Base-by-base conservation (phyloP, 2,797 vertebrate species). In the Rhinophrynus dorsalis region DNA sequence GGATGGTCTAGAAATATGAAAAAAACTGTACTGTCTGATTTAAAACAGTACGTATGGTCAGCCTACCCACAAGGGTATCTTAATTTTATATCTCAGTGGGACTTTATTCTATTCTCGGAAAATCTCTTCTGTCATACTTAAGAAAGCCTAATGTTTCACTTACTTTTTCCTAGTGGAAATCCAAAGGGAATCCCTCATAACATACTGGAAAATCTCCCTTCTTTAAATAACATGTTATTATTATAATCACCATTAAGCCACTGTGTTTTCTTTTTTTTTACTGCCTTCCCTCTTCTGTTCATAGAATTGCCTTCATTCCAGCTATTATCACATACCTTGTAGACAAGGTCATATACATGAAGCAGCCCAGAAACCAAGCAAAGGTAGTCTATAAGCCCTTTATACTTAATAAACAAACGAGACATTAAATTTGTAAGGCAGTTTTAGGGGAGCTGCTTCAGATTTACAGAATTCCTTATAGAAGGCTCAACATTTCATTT, bases 121-220 rank as follows among this genome's bases (percentile, higher is more conserved):
- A n/a, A n/a, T n/a, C n/a, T n/a, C n/a, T n/a, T n/a, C n/a, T n/a
- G n/a, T n/a, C n/a, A n/a, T n/a, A n/a, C n/a, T n/a, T n/a, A n/a
- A n/a, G n/a, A n/a, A n/a, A n/a, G n/a, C n/a, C n/a, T n/a, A n/a
- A n/a, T n/a, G n/a, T n/a, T n/a, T n/a, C n/a, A n/a, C n/a, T n/a
- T n/a, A n/a, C n/a, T n/a, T n/a, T n/a, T n/a, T n/a, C n/a, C n/a
- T n/a, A n/a, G n/a, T n/a, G n/a, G n/a, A n/a, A n/a, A n/a, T n/a
- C n/a, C 64, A 33, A 54, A 78, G 82, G 81, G 78, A 83, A 79
- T 83, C 79, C 82, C 81, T 77, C 57, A 77, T 59, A 76, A 69
- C 6, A 4, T 7, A 1, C 59, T 65, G 47, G 35, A 40, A 52
- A 57, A 57, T 20, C 30, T 42, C 2, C 0, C 67, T 77, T 74